These are phyloP conservation scores for Antennarius maculatus DNA, from an alignment of 2,797 vertebrate genomes.

Conservation along the genomic window DNA sequence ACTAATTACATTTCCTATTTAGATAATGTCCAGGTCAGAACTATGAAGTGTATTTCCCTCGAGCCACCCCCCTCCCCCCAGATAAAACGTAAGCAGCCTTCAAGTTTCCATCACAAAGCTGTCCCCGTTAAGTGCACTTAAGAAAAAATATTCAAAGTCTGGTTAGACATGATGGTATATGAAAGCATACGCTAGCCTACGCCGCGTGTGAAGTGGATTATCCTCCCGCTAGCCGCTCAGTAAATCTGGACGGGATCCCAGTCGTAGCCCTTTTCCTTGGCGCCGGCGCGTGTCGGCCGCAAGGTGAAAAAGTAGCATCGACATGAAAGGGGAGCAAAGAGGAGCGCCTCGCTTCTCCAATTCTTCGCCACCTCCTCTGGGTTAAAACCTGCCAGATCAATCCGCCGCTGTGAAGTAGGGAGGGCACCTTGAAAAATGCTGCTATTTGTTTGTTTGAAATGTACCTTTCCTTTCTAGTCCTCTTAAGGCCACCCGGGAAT, in stretches of 20 bases:
- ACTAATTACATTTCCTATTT: constrained; percentile 12
- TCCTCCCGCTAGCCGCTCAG: constrained; percentile 47
- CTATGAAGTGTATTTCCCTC: constrained; percentile 18
- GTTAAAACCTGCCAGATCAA: constrained; percentile 72
- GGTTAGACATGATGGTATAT: constrained; percentile 19
- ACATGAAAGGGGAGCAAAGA: constrained; percentile 57
- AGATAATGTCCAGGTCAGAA: constrained; percentile 17
- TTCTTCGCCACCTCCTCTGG: constrained; percentile 60
- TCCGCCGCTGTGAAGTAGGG: constrained; percentile 74
- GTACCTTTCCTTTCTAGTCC: constrained; percentile 71
- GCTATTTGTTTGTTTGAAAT: constrained; percentile 81
- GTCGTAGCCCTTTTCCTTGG: constrained; percentile 27
- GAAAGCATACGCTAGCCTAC: constrained; percentile 14
- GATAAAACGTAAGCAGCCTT: constrained; percentile 13
- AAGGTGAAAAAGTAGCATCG: constrained; percentile 68
- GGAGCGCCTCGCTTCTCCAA: constrained; percentile 41
- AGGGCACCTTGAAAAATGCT: constrained; percentile 79
- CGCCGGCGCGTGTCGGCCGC: constrained; percentile 44
- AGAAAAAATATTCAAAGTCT: constrained; percentile 41
- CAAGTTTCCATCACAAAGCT: constrained; percentile 36
- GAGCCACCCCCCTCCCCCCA: constrained; percentile 1
- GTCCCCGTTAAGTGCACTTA: constrained; percentile 38
- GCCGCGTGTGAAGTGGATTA: constrained; percentile 53
- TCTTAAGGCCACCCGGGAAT: constrained; percentile 69
- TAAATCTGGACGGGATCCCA: constrained; percentile 39